Percentiles rank a stretch among this genome's conserved stretches.
Conservation (phyloP, 2,888 invertebrate species). For the Mesorhabditis spiculigera region DNA sequence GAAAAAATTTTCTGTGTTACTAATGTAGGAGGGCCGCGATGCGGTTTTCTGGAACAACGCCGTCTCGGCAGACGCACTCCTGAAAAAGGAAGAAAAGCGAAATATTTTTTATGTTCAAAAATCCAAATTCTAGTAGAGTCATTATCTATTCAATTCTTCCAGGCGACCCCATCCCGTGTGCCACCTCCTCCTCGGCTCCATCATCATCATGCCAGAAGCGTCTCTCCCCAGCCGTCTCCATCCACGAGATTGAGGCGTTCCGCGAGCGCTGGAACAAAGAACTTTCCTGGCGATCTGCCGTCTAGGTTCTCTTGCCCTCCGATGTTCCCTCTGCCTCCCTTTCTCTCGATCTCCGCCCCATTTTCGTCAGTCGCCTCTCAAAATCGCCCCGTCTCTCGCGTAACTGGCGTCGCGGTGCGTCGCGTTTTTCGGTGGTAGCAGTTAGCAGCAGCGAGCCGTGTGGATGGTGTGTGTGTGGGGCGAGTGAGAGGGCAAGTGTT, state of each 20-base stretch:
- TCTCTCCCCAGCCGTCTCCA: not conserved
- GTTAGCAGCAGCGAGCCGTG: not conserved
- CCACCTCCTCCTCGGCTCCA: no score
- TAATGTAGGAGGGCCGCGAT: no score
- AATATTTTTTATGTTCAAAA: no score
- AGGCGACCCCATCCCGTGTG: no score
- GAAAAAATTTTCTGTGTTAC: no score
- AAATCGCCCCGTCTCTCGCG: not conserved
- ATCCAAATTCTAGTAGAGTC: no score
- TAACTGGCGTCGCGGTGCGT: not conserved
- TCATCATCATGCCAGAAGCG: no score
- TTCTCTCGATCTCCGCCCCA: not conserved
- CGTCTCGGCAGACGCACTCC: no score
- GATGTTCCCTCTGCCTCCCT: not conserved
- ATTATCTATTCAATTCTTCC: no score
- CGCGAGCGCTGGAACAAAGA: not conserved
- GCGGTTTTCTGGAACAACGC: no score
- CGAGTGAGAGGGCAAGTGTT: not conserved
- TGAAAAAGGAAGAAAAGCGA: no score
- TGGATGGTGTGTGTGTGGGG: not conserved
- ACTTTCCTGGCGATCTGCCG: slow-evolving; percentile 5
- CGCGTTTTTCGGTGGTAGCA: no score
- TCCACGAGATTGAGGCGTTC: not conserved
- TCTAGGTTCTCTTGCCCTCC: not conserved
- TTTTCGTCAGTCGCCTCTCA: not conserved